Evolutionary conservation across 2,113 vertebrate genomes (phyloP), one percentile per base, ranked within the genome.

Genomic region (Pholis gunnellus): DNA sequence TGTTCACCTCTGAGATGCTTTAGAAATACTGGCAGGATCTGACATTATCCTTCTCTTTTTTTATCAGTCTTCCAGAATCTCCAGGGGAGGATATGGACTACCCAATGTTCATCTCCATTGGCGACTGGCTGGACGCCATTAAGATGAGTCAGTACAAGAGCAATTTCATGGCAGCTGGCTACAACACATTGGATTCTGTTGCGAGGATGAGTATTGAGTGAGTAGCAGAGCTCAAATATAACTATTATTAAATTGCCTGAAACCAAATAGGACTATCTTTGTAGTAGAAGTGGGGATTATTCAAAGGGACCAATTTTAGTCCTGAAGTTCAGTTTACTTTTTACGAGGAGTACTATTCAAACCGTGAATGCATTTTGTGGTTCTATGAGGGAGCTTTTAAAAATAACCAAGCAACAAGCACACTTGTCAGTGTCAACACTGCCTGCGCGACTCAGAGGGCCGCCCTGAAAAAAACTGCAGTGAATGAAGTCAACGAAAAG

Each of bases 91-190:
- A 96, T 87, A 91, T 96, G 44, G 98, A 98, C 92, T 99, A 97
- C 91, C 97, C 97, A 82, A 95, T 98, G 91, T 98, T 97, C 92
- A 97, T 98, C 93, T 97, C 98, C 87, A 97, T 99, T 17, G 96
- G 96, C 82, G 97, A 99, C 91, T 99, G 98, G 98, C 94, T 99
- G 92, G 98, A 99, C 92, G 97, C 97, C 86, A 99, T 99, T 93
- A 99, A 99, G 94, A 99, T 99, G 98, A 97, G 96, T 90, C 98
- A 99, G 90, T 99, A 99, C 94, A 98, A 97, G 91, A 97, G 95
- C 92, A 98, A 97, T 92, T 99, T 99, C 90, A 96, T 98, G 96
- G 96, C 97, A 80, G 96, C 97, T 71, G 97, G 98, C 82, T 97
- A 97, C 95, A 96, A 96, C 78, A 97, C 96, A 56, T 93, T 98